phyloP scores from a whole-genome alignment of 2,888 invertebrate genomes.

The Torymus auratus region DNA sequence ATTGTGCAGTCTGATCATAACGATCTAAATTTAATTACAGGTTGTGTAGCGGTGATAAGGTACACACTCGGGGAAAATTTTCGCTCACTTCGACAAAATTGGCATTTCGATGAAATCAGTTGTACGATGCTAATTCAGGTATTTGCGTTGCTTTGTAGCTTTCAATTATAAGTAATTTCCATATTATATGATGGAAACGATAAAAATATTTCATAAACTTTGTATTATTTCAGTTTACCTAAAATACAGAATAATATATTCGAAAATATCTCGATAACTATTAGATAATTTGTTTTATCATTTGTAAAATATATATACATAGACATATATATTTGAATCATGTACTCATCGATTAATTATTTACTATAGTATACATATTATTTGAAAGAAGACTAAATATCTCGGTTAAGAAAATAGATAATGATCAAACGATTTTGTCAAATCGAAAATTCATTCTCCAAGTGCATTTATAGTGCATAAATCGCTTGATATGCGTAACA shows the following conservation, averaged over 20 bases:
- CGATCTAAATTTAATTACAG: slow-evolving; percentile 67
- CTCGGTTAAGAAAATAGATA: slow-evolving; percentile 55
- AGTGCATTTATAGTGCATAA: slow-evolving; percentile 57
- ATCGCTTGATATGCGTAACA: slow-evolving; percentile 58
- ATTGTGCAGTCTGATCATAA: slow-evolving; percentile 70
- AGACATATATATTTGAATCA: slow-evolving; percentile 49
- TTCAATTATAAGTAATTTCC: slow-evolving; percentile 49
- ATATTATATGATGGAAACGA: slow-evolving; percentile 39
- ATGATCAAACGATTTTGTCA: slow-evolving; percentile 56
- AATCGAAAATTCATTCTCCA: slow-evolving; percentile 59
- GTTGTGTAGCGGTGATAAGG: slow-evolving; percentile 53
- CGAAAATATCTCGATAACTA: slow-evolving; percentile 57
- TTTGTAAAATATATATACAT: slow-evolving; percentile 54
- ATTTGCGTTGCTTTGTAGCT: slow-evolving; percentile 50
- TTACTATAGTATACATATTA: slow-evolving; percentile 45
- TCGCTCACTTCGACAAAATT: slow-evolving; percentile 56
- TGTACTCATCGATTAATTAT: slow-evolving; percentile 48
- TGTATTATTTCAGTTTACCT: slow-evolving; percentile 47
- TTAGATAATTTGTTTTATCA: slow-evolving; percentile 48
- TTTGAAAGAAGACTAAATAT: slow-evolving; percentile 52
- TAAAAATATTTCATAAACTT: slow-evolving; percentile 55
- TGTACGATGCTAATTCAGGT: slow-evolving; percentile 55
- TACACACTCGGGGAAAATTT: slow-evolving; percentile 56
- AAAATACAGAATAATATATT: slow-evolving; percentile 52
- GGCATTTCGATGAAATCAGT: slow-evolving; percentile 53